Evolutionary conservation across 1,140 invertebrate genomes (phyloP).

Genomic region (Plectrocnemia conspersa): DNA sequence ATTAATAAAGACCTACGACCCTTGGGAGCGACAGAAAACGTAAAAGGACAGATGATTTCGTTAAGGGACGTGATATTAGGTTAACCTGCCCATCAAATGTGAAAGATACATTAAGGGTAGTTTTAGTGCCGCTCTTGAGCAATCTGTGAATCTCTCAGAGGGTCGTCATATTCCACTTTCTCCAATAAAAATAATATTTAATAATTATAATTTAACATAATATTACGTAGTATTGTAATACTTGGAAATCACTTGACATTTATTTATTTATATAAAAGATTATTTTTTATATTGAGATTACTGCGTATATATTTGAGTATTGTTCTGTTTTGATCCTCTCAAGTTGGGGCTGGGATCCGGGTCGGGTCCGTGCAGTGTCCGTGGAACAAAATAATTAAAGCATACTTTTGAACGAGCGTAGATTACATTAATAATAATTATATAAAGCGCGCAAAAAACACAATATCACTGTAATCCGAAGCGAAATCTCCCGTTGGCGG

Average conservation of each 20-base stretch:
- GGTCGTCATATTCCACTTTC: too few relatives aligned
- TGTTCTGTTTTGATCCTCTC: too few relatives aligned
- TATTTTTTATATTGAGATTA: too few relatives aligned
- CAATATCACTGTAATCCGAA: slow-evolving; percentile 35
- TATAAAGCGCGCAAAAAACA: slow-evolving; percentile 29
- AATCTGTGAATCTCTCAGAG: slow-evolving; percentile 10
- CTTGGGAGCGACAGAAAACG: slow-evolving; percentile 5
- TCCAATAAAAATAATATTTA: too few relatives aligned
- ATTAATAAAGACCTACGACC: slow-evolving; percentile 21
- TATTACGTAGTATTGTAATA: too few relatives aligned
- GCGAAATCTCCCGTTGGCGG: slow-evolving; percentile 31
- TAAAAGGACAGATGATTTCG: slow-evolving; percentile 36
- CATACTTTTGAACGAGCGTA: slow-evolving; percentile 12
- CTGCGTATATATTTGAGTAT: too few relatives aligned
- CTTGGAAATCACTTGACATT: too few relatives aligned
- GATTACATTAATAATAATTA: slow-evolving; percentile 15
- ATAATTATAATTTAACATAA: too few relatives aligned
- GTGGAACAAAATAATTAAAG: too few relatives aligned
- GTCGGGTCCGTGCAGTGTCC: too few relatives aligned
- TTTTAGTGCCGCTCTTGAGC: neutral
- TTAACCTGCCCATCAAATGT: slow-evolving; percentile 30
- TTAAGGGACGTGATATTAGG: slow-evolving; percentile 31
- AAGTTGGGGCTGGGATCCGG: too few relatives aligned
- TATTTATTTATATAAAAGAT: too few relatives aligned
- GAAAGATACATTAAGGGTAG: slow-evolving; percentile 12